phyloP scores from a whole-genome alignment of 2,797 vertebrate genomes.

The Bovichtus diacanthus region DNA sequence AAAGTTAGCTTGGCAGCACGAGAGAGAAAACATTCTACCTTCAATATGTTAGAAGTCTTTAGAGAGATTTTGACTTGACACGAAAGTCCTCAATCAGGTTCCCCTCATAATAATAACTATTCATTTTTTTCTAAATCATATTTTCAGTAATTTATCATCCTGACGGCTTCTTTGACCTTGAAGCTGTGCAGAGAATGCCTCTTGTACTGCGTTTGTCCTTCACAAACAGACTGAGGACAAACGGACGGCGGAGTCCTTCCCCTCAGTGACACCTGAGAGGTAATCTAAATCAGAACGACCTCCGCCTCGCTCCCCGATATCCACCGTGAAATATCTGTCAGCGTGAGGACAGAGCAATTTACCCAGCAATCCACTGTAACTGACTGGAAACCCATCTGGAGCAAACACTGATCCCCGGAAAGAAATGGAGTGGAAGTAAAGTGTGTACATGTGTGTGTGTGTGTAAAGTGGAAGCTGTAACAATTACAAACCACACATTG shows the following conservation, averaged over 20 bases:
- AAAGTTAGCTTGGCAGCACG: not conserved
- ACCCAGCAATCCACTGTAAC: slow-evolving; percentile 42
- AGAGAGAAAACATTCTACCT: not conserved
- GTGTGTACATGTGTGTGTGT: slow-evolving; percentile 23
- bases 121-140: slow-evolving; percentile 16
- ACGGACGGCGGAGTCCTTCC: not conserved
- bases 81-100: fast-evolving
- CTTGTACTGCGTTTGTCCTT: slow-evolving; percentile 41
- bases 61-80: not conserved
- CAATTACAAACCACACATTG: slow-evolving; percentile 42
- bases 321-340: slow-evolving; percentile 65
- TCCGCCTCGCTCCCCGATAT: slow-evolving; percentile 6
- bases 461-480: not conserved
- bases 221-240: slow-evolving; percentile 41
- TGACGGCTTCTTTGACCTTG: slow-evolving; percentile 19
- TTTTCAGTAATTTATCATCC: slow-evolving; percentile 9
- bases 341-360: slow-evolving; percentile 58
- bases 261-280: slow-evolving; percentile 17
- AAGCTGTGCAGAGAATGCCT: not conserved
- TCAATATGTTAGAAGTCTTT: not conserved
- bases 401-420: slow-evolving; percentile 36
- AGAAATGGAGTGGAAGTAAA: slow-evolving; percentile 26
- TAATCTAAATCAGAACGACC: slow-evolving; percentile 52
- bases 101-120: not conserved
- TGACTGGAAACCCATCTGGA: slow-evolving; percentile 23